Evolutionary conservation across 37 sponge, comb jelly and placozoan species (phyloP).

Genomic region (Eunapius fragilis): DNA sequence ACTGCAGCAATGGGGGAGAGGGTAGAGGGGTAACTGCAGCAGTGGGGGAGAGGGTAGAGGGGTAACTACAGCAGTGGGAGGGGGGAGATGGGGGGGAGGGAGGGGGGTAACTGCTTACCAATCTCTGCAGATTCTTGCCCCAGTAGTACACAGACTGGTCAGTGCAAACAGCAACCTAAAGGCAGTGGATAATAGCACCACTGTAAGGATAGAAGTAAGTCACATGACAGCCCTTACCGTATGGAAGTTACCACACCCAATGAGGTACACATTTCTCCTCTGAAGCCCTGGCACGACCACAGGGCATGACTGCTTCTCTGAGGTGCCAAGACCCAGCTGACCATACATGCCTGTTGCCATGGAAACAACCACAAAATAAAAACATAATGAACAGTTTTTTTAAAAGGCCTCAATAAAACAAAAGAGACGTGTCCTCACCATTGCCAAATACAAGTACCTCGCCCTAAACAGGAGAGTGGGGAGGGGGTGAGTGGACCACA

Average conservation of each 20-base stretch:
- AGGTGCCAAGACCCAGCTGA: constrained; percentile 75
- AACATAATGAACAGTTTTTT: too few species aligned
- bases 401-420: too few species aligned
- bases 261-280: constrained; percentile 36
- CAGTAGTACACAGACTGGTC: constrained; percentile 56
- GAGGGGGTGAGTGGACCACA: too few species aligned
- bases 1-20: too few species aligned
- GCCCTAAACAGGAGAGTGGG: constrained; percentile 34
- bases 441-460: constrained; percentile 80
- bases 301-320: constrained; percentile 57
- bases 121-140: constrained; percentile 60
- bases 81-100: too few species aligned
- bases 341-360: constrained; percentile 64
- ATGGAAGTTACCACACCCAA: constrained; percentile 74
- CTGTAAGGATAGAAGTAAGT: too few species aligned
- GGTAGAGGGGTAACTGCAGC: too few species aligned
- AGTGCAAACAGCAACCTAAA: constrained; percentile 55
- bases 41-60: too few species aligned
- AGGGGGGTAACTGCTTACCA: constrained; percentile 9
- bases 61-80: too few species aligned
- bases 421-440: constrained; percentile 19
- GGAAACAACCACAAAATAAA: too few species aligned
- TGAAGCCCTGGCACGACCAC: constrained; percentile 33
- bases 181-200: not conserved
- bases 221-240: constrained; percentile 42